Evolutionary conservation across 1,140 invertebrate genomes (phyloP), one percentile per base, ranked within the genome.

Genomic region (Drosophila triauraria): DNA sequence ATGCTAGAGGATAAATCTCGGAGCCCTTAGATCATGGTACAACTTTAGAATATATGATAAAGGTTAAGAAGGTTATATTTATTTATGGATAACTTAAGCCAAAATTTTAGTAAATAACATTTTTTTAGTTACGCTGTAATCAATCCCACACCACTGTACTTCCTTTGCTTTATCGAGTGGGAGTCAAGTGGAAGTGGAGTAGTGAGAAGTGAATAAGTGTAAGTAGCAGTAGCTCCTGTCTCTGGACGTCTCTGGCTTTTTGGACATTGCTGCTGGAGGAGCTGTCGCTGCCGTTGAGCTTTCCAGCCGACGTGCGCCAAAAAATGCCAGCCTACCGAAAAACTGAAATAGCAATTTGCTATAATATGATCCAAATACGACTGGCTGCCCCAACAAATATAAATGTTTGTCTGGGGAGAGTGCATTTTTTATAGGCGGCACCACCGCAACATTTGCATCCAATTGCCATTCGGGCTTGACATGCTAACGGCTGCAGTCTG

Each of bases 301-400:
- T 63, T 51, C 47, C 46, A 23, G 23, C 74, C 60, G 78, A 53
- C 64, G 63, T 69, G 70, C 61, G 67, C 82, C 60, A 75, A 86
- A 81, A 84, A 81, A 81, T 75, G 67, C 43, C 50, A 50, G 64
- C 38, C 57, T 38, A 32, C 50, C 13, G 23, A 30, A 40, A 47
- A 32, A 9, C 30, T 5, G n/a, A 72, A 64, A 50, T 53, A 44
- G 59, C 48, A 50, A 53, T 75, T 47, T 71, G 63, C 59, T 65
- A 69, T 65, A 75, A 82, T 78, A 78, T 65, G 78, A 86, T 53
- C 64, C 60, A 78, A 86, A 85, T 71, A 71, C 50, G 47, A 85
- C 54, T 78, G 60, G 67, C 38, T 44, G 38, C 60, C 27, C 48
- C 32, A 58, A 59, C 62, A 59, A 43, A 60, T 13, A 44, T 56